phyloP scores from a whole-genome alignment of 2,888 invertebrate genomes.

The Eumerus sabulonum region DNA sequence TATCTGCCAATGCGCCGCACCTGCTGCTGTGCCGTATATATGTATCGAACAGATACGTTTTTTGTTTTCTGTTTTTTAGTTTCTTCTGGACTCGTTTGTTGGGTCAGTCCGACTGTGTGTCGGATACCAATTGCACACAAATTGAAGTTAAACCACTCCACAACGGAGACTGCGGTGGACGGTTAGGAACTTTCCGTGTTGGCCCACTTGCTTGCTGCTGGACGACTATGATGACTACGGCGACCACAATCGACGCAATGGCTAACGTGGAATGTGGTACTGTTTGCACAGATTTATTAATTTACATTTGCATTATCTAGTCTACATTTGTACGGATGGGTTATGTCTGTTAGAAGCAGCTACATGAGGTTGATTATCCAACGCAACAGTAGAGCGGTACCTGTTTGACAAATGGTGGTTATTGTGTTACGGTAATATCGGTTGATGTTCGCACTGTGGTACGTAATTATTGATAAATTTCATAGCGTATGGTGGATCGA shows the following conservation, averaged over 20 bases:
- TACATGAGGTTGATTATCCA: constrained; percentile 35
- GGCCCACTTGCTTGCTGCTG: constrained; percentile 47
- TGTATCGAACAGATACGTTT: constrained; percentile 31
- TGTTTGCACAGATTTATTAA: constrained; percentile 63
- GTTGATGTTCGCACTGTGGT: no score
- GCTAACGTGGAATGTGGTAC: constrained; percentile 49
- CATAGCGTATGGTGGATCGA: no score
- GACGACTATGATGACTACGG: neutral
- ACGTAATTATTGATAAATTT: no score
- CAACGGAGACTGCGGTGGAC: constrained; percentile 24
- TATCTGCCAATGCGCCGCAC: constrained; percentile 46
- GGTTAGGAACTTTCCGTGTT: constrained; percentile 47
- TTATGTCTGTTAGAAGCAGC: neutral
- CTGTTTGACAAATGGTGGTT: constrained; percentile 41
- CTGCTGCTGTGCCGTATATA: constrained; percentile 33
- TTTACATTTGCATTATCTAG: constrained; percentile 58
- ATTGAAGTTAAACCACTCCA: constrained; percentile 41
- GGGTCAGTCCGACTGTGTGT: constrained; percentile 27
- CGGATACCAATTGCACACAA: constrained; percentile 48
- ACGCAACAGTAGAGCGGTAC: constrained; percentile 12
- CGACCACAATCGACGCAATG: neutral
- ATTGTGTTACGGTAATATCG: constrained; percentile 37
- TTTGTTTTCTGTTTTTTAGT: constrained; percentile 12
- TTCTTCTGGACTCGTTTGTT: constrained; percentile 32
- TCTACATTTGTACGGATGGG: constrained; percentile 19